A percentile compares a stretch with the other conserved stretches of the same genome.
These are phyloP conservation scores for Chaenogobius annularis DNA, from an alignment of 2,113 vertebrate species.

Conservation along the genomic window DNA sequence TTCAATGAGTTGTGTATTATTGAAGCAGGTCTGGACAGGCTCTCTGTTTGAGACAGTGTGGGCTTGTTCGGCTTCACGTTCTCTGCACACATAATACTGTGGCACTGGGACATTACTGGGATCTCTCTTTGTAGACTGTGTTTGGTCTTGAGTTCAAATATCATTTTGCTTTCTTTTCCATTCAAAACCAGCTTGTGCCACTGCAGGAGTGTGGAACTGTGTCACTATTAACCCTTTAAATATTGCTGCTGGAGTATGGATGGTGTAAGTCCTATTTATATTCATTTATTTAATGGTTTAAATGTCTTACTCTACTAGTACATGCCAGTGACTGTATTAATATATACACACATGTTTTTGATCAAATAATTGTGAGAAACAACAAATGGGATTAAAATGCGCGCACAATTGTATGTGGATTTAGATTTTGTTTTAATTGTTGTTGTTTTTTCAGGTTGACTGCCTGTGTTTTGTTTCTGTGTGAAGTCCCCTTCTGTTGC, in stretches of 20 bases:
- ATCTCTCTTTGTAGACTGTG: neutral
- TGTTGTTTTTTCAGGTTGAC: slow-evolving; percentile 77
- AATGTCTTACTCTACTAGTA: neutral
- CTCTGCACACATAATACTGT: neutral
- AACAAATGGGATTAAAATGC: neutral
- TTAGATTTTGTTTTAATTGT: neutral
- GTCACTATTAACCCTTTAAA: slow-evolving; percentile 93
- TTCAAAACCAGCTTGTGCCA: slow-evolving; percentile 81
- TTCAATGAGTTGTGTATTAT: slow-evolving; percentile 67
- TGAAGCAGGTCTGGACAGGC: slow-evolving; percentile 33
- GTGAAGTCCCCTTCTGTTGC: slow-evolving; percentile 95
- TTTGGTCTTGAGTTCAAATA: neutral
- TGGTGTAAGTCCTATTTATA: slow-evolving; percentile 87
- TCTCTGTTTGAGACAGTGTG: slow-evolving; percentile 15
- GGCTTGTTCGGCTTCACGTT: neutral
- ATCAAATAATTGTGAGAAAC: neutral
- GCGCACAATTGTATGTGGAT: too few species aligned
- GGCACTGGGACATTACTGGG: neutral
- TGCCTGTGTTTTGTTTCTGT: slow-evolving; percentile 89
- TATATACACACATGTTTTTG: neutral
- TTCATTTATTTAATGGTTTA: neutral
- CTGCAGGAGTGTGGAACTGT: slow-evolving; percentile 90
- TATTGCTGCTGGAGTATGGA: slow-evolving; percentile 94
- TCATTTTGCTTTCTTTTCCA: neutral
- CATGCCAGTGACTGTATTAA: neutral